Percentiles rank a stretch among this genome's conserved stretches.
Conservation (phyloP, 2,113 vertebrate species). For the Polyodon spathula region DNA sequence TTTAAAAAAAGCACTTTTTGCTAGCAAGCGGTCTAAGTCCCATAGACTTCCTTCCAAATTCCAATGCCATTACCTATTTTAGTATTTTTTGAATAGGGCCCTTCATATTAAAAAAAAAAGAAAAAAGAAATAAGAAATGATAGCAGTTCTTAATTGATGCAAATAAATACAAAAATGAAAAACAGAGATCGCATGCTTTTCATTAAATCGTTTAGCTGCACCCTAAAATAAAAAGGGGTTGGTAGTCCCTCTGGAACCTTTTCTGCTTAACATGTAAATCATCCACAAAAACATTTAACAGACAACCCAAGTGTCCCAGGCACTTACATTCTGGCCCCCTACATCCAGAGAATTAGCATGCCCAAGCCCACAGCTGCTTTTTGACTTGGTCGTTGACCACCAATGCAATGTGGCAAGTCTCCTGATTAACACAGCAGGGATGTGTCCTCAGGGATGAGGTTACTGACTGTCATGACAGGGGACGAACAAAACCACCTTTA, state of each 20-base stretch:
- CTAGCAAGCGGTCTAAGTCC: no score
- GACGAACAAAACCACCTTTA: conserved; percentile 12
- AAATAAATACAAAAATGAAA: conserved; percentile 9
- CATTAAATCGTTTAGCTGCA: conserved; percentile 54
- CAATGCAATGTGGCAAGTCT: conserved; percentile 27
- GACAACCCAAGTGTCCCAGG: conserved; percentile 47
- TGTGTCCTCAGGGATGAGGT: conserved; percentile 12
- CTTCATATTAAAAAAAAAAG: no score
- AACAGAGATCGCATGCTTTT: conserved; percentile 22
- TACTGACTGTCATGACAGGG: conserved; percentile 8
- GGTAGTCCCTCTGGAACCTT: conserved; percentile 54
- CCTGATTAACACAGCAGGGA: conserved; percentile 27
- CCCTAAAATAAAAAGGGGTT: conserved; percentile 62
- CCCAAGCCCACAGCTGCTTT: conserved; percentile 55
- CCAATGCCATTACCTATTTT: no score
- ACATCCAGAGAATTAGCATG: conserved; percentile 49
- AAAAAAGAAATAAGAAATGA: no score
- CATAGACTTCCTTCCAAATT: no score
- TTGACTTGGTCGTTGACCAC: conserved; percentile 51
- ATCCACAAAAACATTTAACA: conserved; percentile 45
- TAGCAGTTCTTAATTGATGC: no score
- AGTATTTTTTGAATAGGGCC: no score
- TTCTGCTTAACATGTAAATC: conserved; percentile 16
- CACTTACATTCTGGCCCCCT: conserved; percentile 35
- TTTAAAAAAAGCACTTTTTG: no score